Base-by-base conservation (phyloP, 2,113 vertebrate species). In the Rhinolophus sinicus region DNA sequence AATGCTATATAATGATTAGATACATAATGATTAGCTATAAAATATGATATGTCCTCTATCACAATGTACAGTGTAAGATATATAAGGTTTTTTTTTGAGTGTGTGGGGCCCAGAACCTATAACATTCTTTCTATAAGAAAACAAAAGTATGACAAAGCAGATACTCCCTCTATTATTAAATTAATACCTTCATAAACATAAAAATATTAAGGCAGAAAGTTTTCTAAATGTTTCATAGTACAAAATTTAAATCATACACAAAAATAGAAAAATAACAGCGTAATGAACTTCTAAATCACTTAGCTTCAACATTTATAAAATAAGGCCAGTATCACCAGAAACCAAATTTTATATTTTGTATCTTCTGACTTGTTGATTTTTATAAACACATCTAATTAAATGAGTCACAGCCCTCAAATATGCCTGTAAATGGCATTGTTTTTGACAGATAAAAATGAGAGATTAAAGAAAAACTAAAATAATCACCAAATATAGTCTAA, bases 221-320 rank as follows among this genome's bases (percentile, higher is more conserved):
- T 52, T 72, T 62, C 30, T 60, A 80, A 84, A 85, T 90, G 44
- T 67, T 78, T 64, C 19, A 72, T 69, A 81, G 76, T 54, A 9
- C 30, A 77, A 94, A 84, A 91, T 60, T 83, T 88, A 72, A 78
- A 92, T 88, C 24, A 92, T 16, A 69, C 21, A 60, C 35, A 96
- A 64, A 70, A 91, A 28, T 54, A 88, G 70, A 88, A 77, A 94
- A 92, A 35, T 65, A 91, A 60, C 11, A 84, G 33, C 47, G 81
- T 33, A 93, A 52, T 75, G 52, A 91, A 90, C 62, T 90, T 64
- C 26, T 12, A 83, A 76, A 82, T 87, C 28, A 69, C 18, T 88
- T 54, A 80, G 33, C 16, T 84, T 70, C 18, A 77, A 88, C 82
- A 87, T 81, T 90, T 85, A 47, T 47, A 93, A 69, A 18, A 83